Evolutionary conservation across 1,140 invertebrate species (phyloP), one percentile per base, ranked within the genome.

Genomic region (Xylocopa sonorina): DNA sequence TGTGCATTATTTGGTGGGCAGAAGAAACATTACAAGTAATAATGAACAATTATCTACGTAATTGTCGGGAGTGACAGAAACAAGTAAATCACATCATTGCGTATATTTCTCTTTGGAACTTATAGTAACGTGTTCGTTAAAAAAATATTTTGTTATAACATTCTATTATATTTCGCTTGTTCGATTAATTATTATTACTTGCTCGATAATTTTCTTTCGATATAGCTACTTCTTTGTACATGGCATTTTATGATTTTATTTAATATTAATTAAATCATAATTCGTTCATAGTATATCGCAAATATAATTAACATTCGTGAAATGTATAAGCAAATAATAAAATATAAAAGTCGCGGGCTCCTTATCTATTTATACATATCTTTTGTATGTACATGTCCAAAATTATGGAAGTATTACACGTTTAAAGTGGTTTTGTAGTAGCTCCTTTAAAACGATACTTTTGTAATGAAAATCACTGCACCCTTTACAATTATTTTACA

Each of bases 111-210:
- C 38, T 34, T 50, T 38, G 27, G 6, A 82, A 27, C 51, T 81
- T 74, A 46, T 57, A 63, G 41, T 50, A 32, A 43, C 2, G 55
- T 6, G 10, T 14, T 18, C 51, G 68, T 48, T 48, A 55, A 27
- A 51, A 38, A 50, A 68, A 27, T 24, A 38, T 51, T 43, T 81
- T 64, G 12, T n/a, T 29, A 38, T 68, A 62, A 16, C 4, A 64
- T 55, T 64, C 12, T 10, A 18, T 32, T 41, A 3, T 12, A 10
- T 29, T 57, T 16, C 18, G 24, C 0, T 50, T 34, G 1, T 64
- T 24, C 14, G 29, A n/a, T 64, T 74, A 51, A 68, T 14, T 48
- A 14, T 51, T 50, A 57, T 14, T 48, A 55, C 64, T 38, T 63
- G 14, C 69, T 43, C 53, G 1, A 32, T 34, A 72, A 14, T 50